Conservation (phyloP, 37 sponge, comb jelly and placozoan genomes). For the Spongilla lacustris region DNA sequence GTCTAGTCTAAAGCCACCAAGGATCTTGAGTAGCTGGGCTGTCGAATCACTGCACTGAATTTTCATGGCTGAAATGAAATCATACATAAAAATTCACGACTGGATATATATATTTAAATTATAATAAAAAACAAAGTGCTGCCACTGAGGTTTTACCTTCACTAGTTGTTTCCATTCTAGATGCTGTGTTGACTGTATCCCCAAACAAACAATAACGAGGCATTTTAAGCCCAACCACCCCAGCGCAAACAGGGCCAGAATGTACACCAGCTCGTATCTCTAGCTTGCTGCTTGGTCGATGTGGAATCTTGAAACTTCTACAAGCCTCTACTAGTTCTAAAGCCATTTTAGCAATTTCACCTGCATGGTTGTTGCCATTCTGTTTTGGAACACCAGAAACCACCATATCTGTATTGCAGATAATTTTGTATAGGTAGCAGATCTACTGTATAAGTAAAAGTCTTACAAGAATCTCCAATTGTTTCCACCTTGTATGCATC, state of each 20-base stretch:
- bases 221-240: slow-evolving; percentile 93
- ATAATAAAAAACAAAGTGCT: not conserved
- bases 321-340: slow-evolving; percentile 64
- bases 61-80: slow-evolving; percentile 71
- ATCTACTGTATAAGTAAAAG: too few species aligned
- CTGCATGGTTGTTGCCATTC: slow-evolving; percentile 84
- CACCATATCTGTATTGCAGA: slow-evolving; percentile 80
- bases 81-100: too few species aligned
- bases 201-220: slow-evolving; percentile 94
- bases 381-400: slow-evolving; percentile 84
- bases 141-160: slow-evolving; percentile 51
- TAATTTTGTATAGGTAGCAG: not conserved
- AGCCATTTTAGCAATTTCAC: slow-evolving; percentile 93
- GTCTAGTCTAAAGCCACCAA: slow-evolving; percentile 67
- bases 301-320: slow-evolving; percentile 83
- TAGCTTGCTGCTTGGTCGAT: slow-evolving; percentile 56
- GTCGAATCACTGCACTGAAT: slow-evolving; percentile 86
- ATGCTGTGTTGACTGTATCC: slow-evolving; percentile 93
- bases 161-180: slow-evolving; percentile 89
- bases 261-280: slow-evolving; percentile 88
- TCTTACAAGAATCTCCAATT: slow-evolving; percentile 94
- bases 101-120: too few species aligned
- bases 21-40: slow-evolving; percentile 55
- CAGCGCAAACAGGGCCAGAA: slow-evolving; percentile 91
- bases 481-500: slow-evolving; percentile 96